Percentiles rank a stretch among this genome's conserved stretches.
These are phyloP conservation scores for Scalopus aquaticus DNA, from an alignment of 2,113 vertebrate species.

Conservation along the genomic window DNA sequence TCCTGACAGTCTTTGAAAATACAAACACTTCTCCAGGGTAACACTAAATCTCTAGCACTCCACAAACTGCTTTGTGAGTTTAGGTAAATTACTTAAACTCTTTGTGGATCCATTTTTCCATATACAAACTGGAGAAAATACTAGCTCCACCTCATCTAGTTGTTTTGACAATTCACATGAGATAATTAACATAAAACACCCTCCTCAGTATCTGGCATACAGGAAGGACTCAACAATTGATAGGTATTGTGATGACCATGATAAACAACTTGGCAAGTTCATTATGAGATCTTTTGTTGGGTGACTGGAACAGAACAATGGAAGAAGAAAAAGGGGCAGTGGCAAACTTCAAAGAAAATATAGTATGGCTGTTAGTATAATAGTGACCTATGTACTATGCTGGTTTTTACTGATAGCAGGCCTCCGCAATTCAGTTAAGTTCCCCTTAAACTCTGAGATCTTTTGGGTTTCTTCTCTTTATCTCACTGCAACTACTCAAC, in stretches of 20 bases:
- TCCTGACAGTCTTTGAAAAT: not conserved
- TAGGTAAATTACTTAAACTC: not conserved
- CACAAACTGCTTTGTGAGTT: not conserved
- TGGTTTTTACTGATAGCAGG: not conserved
- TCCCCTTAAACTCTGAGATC: not conserved
- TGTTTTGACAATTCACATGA: not conserved
- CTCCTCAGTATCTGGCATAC: not conserved
- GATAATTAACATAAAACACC: not conserved
- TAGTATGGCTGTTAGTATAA: not conserved
- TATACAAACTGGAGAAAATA: not conserved
- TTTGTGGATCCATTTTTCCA: not conserved
- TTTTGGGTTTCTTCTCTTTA: not conserved
- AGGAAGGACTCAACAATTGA: not conserved
- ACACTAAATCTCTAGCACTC: not conserved
- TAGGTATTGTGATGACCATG: not conserved
- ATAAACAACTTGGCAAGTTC: not conserved
- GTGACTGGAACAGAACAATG: not conserved
- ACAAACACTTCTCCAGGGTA: not conserved
- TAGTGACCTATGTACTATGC: not conserved
- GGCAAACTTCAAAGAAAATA: not conserved
- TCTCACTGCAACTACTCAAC: not conserved
- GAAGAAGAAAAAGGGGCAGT: not conserved
- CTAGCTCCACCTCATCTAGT: not conserved
- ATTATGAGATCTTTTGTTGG: not conserved
- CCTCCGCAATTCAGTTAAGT: not conserved